phyloP scores from a whole-genome alignment of 2,888 invertebrate genomes.

The Cantharis lateralis region DNA sequence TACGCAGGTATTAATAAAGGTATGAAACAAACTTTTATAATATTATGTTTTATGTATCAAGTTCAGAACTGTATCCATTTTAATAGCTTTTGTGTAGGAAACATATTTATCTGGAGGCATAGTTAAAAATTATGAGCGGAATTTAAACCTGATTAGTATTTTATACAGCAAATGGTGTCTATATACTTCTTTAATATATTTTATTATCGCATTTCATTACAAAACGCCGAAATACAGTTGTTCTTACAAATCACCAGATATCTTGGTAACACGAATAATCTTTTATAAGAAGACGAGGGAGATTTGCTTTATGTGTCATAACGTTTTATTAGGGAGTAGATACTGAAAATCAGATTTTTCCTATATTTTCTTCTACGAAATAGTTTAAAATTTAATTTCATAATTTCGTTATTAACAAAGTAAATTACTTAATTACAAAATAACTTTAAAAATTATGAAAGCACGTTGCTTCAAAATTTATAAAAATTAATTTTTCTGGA shows the following conservation, averaged over 20 bases:
- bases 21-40: not conserved
- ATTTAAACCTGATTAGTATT: not conserved
- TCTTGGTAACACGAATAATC: constrained; percentile 35
- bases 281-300: constrained; percentile 34
- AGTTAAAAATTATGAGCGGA: not conserved
- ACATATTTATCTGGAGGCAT: not conserved
- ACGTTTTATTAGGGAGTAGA: constrained; percentile 30
- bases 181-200: not conserved
- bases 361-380: not conserved
- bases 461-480: not conserved
- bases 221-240: not conserved
- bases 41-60: not conserved
- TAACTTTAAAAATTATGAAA: not conserved
- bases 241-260: constrained; percentile 5
- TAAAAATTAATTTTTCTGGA: not conserved
- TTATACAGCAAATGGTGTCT: not conserved
- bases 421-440: not conserved
- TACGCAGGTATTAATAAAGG: not conserved
- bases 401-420: not conserved
- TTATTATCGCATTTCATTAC: not conserved
- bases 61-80: not conserved
- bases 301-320: constrained; percentile 37
- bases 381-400: not conserved
- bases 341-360: not conserved
- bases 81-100: not conserved